These are phyloP conservation scores for Xestia xanthographa DNA, from an alignment of 2,888 invertebrate species.

Conservation along the genomic window DNA sequence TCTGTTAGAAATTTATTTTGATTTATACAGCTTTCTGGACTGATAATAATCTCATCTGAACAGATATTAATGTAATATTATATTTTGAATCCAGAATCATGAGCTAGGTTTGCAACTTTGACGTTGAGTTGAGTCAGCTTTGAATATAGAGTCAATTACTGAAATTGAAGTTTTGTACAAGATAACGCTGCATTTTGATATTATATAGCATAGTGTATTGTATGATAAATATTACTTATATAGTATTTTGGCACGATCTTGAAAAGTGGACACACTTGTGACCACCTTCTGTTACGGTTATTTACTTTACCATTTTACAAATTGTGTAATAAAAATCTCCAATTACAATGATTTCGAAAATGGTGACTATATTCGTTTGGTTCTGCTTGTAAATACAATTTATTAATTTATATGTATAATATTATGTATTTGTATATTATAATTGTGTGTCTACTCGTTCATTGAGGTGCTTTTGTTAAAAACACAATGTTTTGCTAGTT, in stretches of 20 bases:
- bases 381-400: conserved; percentile 28
- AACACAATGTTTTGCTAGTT: conserved; percentile 26
- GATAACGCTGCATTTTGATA: conserved; percentile 36
- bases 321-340: background rate
- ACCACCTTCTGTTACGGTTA: background rate
- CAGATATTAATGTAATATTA: no score
- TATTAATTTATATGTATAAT: conserved; percentile 15
- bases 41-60: background rate
- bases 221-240: conserved; percentile 5
- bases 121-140: conserved; percentile 23
- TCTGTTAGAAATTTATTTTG: background rate
- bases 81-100: background rate
- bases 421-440: conserved; percentile 30
- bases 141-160: conserved; percentile 60
- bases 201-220: conserved; percentile 17
- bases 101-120: background rate
- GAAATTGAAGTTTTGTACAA: conserved; percentile 33
- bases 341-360: conserved; percentile 7
- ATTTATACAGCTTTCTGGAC: background rate
- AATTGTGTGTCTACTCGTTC: conserved; percentile 1
- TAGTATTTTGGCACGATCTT: conserved; percentile 7
- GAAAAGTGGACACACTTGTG: background rate
- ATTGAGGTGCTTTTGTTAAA: conserved; percentile 44
- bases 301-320: background rate
- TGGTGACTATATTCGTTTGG: background rate